Base-by-base conservation (phyloP, 1,140 invertebrate species). In the Cydia pomonella region DNA sequence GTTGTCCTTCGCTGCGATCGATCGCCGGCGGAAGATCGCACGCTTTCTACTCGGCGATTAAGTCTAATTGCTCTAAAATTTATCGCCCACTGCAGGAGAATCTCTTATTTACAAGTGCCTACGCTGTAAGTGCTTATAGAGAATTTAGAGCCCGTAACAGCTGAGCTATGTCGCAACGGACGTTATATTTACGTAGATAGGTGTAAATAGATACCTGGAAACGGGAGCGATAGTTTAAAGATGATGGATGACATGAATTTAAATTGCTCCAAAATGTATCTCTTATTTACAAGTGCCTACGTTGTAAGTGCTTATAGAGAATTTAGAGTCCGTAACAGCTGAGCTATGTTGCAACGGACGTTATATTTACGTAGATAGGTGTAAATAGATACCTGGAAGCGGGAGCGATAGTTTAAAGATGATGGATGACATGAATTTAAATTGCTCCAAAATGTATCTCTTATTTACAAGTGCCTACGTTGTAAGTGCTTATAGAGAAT, bases 41-140 rank as follows among this genome's bases (percentile, higher is more conserved):
- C 82, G 85, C 84, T 85, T 87, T 83, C 82, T 87, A 84, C 82
- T 87, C 81, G 79, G 82, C 89, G 87, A 91, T 91, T 88, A 89
- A 87, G 85, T 88, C 85, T 86, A 89, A 89, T 88, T 89, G 87
- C 82, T 81, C 78, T 82, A 77, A 86, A 91, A 90, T 90, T 89
- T 90, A 90, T 89, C 78, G 80, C 78, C 79, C 79, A 84, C 80
- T 86, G 79, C 27, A 18, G 18, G 64, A 33, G 64, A 5, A 69
- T 69, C 64, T 69, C 64, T 69, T 69, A 69, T 69, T 69, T 69
- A 69, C 64, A 69, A 69, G 64, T 69, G 64, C 64, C 29, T n/a
- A 38, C 33, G 25, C 62, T n/a, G 23, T 18, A 29, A 38, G 64
- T 27, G 64, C 27, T 69, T 33, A 69, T 69, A 69, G 64, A 69